Evolutionary conservation across 92 coral and sea anemone genomes (phyloP).

Genomic region (Actinostola sp.): DNA sequence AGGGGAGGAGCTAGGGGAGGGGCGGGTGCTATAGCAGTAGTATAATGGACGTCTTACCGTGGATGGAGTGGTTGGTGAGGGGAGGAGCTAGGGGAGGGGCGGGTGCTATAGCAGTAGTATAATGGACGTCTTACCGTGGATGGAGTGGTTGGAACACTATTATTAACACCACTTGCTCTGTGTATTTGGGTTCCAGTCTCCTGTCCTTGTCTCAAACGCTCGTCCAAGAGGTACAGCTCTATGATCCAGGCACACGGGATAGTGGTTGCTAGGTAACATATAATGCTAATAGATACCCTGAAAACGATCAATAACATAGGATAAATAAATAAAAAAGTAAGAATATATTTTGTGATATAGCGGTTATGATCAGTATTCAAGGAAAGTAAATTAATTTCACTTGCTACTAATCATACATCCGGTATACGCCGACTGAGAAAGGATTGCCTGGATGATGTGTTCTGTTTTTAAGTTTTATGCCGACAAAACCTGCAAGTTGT

Average conservation of each 20-base stretch:
- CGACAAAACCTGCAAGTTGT: too few relatives aligned
- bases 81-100: not conserved
- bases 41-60: too few relatives aligned
- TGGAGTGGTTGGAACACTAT: not conserved
- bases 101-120: not conserved
- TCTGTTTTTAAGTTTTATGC: too few relatives aligned
- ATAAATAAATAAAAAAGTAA: not conserved
- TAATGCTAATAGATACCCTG: constrained; percentile 88
- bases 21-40: too few relatives aligned
- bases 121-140: not conserved
- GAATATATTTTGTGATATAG: not conserved
- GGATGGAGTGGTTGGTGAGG: not conserved
- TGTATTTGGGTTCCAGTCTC: not conserved
- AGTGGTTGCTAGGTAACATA: constrained; percentile 82
- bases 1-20: too few relatives aligned
- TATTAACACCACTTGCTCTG: not conserved
- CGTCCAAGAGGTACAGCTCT: constrained; percentile 70
- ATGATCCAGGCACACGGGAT: constrained; percentile 94
- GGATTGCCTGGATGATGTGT: too few relatives aligned
- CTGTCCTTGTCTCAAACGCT: constrained; percentile 1
- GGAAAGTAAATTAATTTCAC: too few relatives aligned
- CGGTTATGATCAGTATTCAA: not conserved
- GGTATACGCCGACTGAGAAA: too few relatives aligned
- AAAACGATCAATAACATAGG: not conserved
- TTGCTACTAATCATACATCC: too few relatives aligned